Conservation (phyloP, 53 echinoderm and acorn worm genomes). For the Holothuria scabra region DNA sequence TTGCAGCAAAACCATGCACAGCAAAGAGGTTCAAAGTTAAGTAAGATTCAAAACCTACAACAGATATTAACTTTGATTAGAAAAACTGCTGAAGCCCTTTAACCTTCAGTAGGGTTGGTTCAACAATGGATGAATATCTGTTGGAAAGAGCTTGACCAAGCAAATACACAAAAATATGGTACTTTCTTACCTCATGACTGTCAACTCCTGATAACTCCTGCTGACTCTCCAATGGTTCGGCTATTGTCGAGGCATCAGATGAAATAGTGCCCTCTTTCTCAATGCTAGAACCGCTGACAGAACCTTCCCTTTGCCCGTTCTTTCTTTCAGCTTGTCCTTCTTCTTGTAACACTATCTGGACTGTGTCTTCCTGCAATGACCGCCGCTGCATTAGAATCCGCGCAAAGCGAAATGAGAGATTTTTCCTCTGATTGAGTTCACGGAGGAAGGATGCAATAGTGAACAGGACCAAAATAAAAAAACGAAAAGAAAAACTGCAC, state of each 20-base stretch:
- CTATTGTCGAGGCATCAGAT: slow-evolving; percentile 41
- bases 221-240: slow-evolving; percentile 1
- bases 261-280: slow-evolving; percentile 48
- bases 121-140: no score
- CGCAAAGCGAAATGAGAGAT: slow-evolving; percentile 60
- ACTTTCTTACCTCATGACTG: not conserved
- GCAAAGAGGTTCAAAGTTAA: no score
- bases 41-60: no score
- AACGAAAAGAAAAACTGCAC: slow-evolving; percentile 47
- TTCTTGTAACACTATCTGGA: slow-evolving; percentile 44
- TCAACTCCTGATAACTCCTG: not conserved
- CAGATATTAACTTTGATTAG: no score
- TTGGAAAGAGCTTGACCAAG: not conserved
- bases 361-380: slow-evolving; percentile 42
- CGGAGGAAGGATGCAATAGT: slow-evolving; percentile 37
- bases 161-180: not conserved
- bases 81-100: no score
- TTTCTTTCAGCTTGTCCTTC: slow-evolving; percentile 25
- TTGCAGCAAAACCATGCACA: no score
- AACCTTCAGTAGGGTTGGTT: no score
- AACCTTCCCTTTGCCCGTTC: not conserved
- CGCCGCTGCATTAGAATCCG: slow-evolving; percentile 70
- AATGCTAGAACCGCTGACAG: not conserved
- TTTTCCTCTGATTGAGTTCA: slow-evolving; percentile 42
- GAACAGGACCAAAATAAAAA: slow-evolving; percentile 31